Percentiles rank a stretch among this genome's conserved stretches.
Conservation (phyloP, 2,888 invertebrate species). For the Corbicula japonica region DNA sequence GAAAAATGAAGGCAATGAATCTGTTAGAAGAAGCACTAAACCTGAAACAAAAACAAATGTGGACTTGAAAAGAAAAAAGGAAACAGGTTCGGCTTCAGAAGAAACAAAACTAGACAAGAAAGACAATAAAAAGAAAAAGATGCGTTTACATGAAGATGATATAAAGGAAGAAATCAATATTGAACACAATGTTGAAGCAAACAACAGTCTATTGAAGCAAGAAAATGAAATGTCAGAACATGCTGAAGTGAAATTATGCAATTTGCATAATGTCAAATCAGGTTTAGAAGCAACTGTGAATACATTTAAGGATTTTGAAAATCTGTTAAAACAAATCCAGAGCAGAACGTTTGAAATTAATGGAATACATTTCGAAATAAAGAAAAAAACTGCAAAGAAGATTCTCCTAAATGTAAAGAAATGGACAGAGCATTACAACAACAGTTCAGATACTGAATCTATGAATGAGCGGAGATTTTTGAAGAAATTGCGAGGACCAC, state of each 20-base stretch:
- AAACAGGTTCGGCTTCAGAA: not conserved
- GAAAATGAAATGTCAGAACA: not conserved
- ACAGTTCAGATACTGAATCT: not conserved
- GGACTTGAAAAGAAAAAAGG: not conserved
- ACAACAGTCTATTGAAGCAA: no score
- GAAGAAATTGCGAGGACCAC: slow-evolving; percentile 15
- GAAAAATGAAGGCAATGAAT: no score
- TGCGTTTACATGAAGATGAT: not conserved
- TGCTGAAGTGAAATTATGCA: not conserved
- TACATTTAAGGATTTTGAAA: slow-evolving; percentile 17
- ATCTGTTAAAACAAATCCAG: slow-evolving; percentile 10
- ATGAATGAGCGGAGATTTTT: slow-evolving; percentile 11
- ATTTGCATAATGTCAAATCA: not conserved
- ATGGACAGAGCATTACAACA: not conserved
- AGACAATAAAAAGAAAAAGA: not conserved
- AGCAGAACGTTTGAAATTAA: slow-evolving; percentile 6
- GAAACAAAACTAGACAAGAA: not conserved
- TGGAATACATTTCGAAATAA: not conserved
- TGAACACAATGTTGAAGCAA: not conserved
- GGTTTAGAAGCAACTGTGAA: slow-evolving; percentile 1
- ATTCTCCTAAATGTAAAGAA: slow-evolving; percentile 11
- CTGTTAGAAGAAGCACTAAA: no score
- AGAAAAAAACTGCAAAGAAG: slow-evolving; percentile 23
- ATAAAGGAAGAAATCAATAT: not conserved
- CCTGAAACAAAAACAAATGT: no score